A percentile compares a stretch with the other conserved stretches of the same genome.
Evolutionary conservation across 37 sponge, comb jelly and placozoan genomes (phyloP).

Genomic region (Tethya wilhelma): DNA sequence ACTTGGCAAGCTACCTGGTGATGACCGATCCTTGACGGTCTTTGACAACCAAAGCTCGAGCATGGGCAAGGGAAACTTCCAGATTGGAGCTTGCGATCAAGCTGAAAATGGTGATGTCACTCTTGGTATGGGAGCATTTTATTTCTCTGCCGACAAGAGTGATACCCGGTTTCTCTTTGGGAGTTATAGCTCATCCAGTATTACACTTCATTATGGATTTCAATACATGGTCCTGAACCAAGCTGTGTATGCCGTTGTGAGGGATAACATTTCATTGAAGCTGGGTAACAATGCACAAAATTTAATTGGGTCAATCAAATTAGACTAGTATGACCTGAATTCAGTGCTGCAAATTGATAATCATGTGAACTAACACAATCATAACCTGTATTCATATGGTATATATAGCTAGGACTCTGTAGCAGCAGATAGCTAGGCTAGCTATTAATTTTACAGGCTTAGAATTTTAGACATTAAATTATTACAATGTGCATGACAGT

Average conservation of each 20-base stretch:
- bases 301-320: background rate
- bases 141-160: background rate
- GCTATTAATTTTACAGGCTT: too few species aligned
- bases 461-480: too few species aligned
- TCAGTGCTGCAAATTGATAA: too few species aligned
- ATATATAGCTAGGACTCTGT: too few species aligned
- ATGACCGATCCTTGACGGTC: background rate
- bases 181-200: background rate
- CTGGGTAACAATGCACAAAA: background rate
- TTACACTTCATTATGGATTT: background rate
- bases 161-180: background rate
- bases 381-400: too few species aligned
- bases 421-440: too few species aligned
- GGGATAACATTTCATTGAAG: background rate
- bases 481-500: too few species aligned
- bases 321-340: too few species aligned
- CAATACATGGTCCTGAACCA: background rate
- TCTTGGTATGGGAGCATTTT: background rate
- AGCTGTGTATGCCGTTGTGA: background rate
- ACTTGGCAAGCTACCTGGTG: background rate
- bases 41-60: background rate
- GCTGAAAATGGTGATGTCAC: background rate
- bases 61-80: background rate
- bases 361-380: too few species aligned
- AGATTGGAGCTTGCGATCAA: conserved; percentile 6